Conservation (phyloP, 2,113 vertebrate genomes). For the Chiloscyllium plagiosum region DNA sequence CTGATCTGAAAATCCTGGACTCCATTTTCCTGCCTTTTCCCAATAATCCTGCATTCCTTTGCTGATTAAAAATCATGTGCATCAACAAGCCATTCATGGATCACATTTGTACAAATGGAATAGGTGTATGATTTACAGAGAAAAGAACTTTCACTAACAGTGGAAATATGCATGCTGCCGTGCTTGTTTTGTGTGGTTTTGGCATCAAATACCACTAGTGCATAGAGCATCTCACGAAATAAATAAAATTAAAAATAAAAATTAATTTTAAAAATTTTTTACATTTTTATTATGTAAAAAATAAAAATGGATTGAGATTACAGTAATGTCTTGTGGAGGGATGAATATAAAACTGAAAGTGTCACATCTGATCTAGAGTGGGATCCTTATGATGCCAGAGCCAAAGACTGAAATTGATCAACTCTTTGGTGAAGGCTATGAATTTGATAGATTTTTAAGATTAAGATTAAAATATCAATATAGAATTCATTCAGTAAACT, state of each 20-base stretch:
- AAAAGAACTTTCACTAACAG: neutral
- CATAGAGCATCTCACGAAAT: neutral
- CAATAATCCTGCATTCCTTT: too few species aligned
- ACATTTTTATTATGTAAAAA: neutral
- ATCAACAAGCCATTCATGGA: neutral
- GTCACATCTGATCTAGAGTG: neutral
- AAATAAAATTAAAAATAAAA: too few species aligned
- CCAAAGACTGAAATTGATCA: neutral
- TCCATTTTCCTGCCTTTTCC: too few species aligned
- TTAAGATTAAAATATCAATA: neutral
- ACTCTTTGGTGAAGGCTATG: too few species aligned
- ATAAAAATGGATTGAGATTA: neutral
- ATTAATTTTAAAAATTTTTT: too few species aligned
- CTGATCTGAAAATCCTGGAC: too few species aligned
- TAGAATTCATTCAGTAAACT: too few species aligned
- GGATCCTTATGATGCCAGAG: neutral
- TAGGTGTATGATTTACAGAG: neutral
- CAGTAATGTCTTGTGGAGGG: neutral
- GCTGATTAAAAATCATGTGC: too few species aligned
- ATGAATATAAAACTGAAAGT: neutral
- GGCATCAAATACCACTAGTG: neutral
- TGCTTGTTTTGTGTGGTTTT: neutral
- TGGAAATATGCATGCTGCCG: neutral
- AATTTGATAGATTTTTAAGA: too few species aligned
- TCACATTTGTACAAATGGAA: neutral